A percentile compares a stretch with the other conserved stretches of the same genome.
phyloP scores from a whole-genome alignment of 2,113 vertebrate species.

The Myanophis thanlyinensis region DNA sequence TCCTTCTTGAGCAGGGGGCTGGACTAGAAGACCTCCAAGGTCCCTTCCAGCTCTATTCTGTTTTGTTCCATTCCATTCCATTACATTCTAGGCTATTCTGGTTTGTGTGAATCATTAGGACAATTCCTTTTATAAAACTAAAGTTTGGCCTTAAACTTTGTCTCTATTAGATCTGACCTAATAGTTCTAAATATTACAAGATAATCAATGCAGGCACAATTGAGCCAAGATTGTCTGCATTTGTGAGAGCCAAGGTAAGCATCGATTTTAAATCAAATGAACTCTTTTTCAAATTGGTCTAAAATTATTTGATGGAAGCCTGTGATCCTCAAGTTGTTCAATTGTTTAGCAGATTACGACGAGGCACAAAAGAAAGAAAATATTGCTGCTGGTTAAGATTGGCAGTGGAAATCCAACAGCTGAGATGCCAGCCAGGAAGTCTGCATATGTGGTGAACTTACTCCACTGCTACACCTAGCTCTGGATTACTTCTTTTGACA shows the following conservation, averaged over 20 bases:
- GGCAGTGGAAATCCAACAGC: neutral
- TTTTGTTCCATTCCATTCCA: no score
- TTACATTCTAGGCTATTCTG: neutral
- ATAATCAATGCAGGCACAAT: neutral
- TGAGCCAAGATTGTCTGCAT: neutral
- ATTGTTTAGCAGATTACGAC: neutral
- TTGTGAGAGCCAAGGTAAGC: neutral
- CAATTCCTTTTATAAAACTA: neutral
- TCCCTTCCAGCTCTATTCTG: no score
- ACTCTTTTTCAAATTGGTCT: neutral
- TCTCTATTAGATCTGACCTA: neutral
- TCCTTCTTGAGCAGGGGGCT: neutral
- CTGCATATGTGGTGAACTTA: neutral
- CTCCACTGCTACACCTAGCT: neutral
- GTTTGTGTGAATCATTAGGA: neutral
- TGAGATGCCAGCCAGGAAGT: neutral
- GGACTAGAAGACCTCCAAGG: neutral
- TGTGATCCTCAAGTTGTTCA: neutral
- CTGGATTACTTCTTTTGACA: neutral
- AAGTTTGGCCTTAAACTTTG: neutral
- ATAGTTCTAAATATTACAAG: neutral
- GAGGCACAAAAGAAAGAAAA: neutral
- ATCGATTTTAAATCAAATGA: neutral
- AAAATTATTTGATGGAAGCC: neutral
- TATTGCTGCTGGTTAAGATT: neutral